These are phyloP conservation scores for Coreoperca whiteheadi DNA, from an alignment of 2,113 vertebrate genomes.

Conservation along the genomic window DNA sequence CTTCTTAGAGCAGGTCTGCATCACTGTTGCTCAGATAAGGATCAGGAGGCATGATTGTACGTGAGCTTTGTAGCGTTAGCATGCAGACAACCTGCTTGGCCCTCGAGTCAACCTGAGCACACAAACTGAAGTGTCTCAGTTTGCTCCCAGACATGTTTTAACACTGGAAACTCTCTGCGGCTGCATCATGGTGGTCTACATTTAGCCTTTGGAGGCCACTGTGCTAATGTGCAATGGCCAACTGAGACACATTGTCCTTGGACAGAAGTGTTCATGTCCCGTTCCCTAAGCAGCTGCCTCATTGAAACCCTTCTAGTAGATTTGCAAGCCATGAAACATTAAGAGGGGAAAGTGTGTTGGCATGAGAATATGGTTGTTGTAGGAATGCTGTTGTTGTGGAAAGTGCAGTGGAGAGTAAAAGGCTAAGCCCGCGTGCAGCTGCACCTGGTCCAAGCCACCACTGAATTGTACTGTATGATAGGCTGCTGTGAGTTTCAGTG, in stretches of 20 bases:
- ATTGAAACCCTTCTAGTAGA: constrained; percentile 56
- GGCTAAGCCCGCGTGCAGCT: constrained; percentile 77
- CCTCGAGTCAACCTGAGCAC: constrained; percentile 52
- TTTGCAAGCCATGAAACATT: constrained; percentile 80
- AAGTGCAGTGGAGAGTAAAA: constrained; percentile 69
- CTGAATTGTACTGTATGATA: background rate
- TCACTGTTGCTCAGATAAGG: constrained; percentile 73
- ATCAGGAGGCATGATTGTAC: constrained; percentile 69
- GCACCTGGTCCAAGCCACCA: constrained; percentile 77
- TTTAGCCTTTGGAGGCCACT: constrained; percentile 66
- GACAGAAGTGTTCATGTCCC: constrained; percentile 50
- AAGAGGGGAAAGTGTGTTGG: constrained; percentile 81
- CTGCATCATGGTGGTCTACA: constrained; percentile 75
- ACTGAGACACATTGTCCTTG: constrained; percentile 65
- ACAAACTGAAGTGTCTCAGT: constrained; percentile 54
- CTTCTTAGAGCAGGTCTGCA: constrained; percentile 59
- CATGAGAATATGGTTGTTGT: constrained; percentile 80
- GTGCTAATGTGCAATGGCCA: constrained; percentile 44
- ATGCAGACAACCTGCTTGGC: constrained; percentile 54
- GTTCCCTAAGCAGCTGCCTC: constrained; percentile 69
- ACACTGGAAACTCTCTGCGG: constrained; percentile 58
- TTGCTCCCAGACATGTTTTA: constrained; percentile 72
- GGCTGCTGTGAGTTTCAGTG: constrained; percentile 54
- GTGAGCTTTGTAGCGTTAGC: constrained; percentile 61
- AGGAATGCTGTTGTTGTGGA: constrained; percentile 63